These are phyloP conservation scores for Lycaena phlaeas DNA, from an alignment of 2,888 invertebrate species.

Conservation along the genomic window DNA sequence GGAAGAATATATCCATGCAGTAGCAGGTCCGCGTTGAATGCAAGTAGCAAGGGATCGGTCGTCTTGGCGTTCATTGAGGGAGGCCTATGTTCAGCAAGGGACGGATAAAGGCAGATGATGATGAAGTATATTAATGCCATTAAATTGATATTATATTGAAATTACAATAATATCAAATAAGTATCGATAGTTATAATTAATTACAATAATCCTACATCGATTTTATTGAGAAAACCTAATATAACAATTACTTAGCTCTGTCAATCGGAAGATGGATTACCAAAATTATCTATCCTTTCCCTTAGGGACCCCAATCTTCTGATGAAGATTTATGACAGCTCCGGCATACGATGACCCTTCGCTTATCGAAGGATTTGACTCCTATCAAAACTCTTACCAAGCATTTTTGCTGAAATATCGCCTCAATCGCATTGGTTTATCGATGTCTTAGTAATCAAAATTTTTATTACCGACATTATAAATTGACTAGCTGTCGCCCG, in stretches of 20 bases:
- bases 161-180: too few species aligned
- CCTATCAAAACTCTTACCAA: conserved; percentile 1
- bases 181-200: not conserved
- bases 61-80: too few species aligned
- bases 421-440: not conserved
- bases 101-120: too few species aligned
- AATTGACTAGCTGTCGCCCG: too few species aligned
- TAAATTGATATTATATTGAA: too few species aligned
- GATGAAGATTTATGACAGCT: conserved; percentile 23
- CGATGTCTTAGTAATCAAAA: not conserved
- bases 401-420: not conserved
- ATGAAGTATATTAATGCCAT: too few species aligned
- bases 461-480: too few species aligned
- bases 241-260: conserved; percentile 10
- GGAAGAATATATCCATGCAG: too few species aligned
- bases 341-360: conserved; percentile 17
- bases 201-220: not conserved
- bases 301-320: conserved; percentile 9
- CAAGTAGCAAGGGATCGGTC: too few species aligned
- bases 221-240: conserved; percentile 1
- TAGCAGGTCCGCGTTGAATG: too few species aligned
- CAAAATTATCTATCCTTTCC: conserved; percentile 5
- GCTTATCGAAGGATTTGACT: conserved; percentile 13
- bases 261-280: conserved; percentile 11
- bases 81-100: too few species aligned